A percentile compares a stretch with the other conserved stretches of the same genome.
These are phyloP conservation scores for Tridacna crocea DNA, from an alignment of 2,888 invertebrate species.

Conservation along the genomic window DNA sequence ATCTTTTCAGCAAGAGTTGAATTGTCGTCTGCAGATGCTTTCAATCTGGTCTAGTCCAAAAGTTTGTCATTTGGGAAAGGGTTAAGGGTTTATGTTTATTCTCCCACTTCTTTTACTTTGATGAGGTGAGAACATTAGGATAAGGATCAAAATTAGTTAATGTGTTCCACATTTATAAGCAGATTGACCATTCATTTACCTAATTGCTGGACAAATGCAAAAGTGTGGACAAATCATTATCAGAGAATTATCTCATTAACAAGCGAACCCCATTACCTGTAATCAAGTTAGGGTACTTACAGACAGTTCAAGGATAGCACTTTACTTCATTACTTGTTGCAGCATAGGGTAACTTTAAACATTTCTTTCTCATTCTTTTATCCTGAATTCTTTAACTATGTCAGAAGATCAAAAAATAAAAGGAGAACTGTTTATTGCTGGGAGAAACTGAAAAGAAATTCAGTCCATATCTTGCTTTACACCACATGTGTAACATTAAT, in stretches of 20 bases:
- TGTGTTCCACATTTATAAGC: background rate
- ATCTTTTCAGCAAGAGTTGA: too few relatives aligned
- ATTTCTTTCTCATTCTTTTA: background rate
- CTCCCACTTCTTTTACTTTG: too few relatives aligned
- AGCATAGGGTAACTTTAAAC: background rate
- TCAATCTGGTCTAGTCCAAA: too few relatives aligned
- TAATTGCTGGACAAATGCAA: slow-evolving; percentile 24
- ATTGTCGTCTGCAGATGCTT: too few relatives aligned
- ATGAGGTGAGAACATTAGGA: too few relatives aligned
- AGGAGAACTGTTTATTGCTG: too few relatives aligned
- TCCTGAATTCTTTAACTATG: background rate
- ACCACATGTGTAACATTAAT: too few relatives aligned
- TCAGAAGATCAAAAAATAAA: too few relatives aligned
- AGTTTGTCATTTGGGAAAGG: too few relatives aligned
- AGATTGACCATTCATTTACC: slow-evolving; percentile 10
- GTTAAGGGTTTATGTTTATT: too few relatives aligned
- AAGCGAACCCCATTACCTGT: slow-evolving; percentile 8
- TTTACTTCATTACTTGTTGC: background rate
- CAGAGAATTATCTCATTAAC: slow-evolving; percentile 21
- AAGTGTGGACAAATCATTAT: slow-evolving; percentile 21
- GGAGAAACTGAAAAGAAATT: too few relatives aligned
- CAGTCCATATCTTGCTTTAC: too few relatives aligned
- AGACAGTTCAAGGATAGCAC: background rate
- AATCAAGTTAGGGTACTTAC: slow-evolving; percentile 1
- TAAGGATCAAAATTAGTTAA: background rate